Evolutionary conservation across 2,888 invertebrate genomes (phyloP), one percentile per base, ranked within the genome.

Genomic region (Macaria liturata): DNA sequence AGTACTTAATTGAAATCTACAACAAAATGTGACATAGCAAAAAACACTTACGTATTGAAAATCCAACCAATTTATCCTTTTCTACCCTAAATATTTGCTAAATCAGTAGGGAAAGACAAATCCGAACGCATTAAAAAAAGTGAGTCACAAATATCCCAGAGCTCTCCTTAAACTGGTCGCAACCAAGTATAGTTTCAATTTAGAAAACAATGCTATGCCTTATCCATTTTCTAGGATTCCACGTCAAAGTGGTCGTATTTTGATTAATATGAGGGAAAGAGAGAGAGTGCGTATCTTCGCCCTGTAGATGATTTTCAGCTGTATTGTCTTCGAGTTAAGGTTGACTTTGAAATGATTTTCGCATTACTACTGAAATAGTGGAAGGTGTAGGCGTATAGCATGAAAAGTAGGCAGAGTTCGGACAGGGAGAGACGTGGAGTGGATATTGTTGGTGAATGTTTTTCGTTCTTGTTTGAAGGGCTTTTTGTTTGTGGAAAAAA

Each of bases 251-350:
- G 85, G 87, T 84, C 78, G 84, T 88, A 89, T 91, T 91, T 90
- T 91, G 91, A 91, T 91, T 91, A 91, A 91, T 91, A 88, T 84
- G 89, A 83, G 88, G 76, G 87, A 91, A 87, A 90, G 88, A 88
- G 91, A 91, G 86, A 58, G 59, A 84, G 84, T 86, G 84, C 84
- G 82, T 84, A 72, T 61, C 61, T 67, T 57, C 65, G 49, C 51
- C 43, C 40, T 50, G 52, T 46, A 58, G 59, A 61, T 69, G 59
- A 80, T 71, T 81, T 70, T 78, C 61, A 73, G 72, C 85, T 76
- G 70, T 86, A 71, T 66, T 57, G n/a, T 58, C 53, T 40, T 54
- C 49, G 66, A 45, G 50, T 76, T 84, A 85, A 76, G 74, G 86
- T 81, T 71, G 76, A 78, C 76, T 77, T 83, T 81, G 58, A 71